These are phyloP conservation scores for Leptura quadrifasciata DNA, from an alignment of 2,888 invertebrate genomes.

Conservation along the genomic window DNA sequence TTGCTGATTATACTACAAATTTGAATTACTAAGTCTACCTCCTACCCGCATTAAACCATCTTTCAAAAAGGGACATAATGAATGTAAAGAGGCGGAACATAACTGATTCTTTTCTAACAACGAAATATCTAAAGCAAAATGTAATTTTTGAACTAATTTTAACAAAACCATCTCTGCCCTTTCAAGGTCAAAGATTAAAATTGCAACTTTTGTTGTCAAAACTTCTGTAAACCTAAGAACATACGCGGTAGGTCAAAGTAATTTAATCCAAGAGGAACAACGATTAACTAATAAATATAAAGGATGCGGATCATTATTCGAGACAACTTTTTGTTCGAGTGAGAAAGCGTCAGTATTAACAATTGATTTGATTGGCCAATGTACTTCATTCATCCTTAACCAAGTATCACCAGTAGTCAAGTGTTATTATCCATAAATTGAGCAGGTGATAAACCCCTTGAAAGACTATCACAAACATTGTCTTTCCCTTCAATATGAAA, in stretches of 20 bases:
- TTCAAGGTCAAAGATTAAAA: background rate
- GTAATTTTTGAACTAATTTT: constrained; percentile 7
- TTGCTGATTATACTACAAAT: too few species aligned
- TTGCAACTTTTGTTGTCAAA: background rate
- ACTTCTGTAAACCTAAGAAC: background rate
- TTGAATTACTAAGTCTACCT: too few species aligned
- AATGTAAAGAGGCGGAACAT: too few species aligned
- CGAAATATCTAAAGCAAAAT: background rate
- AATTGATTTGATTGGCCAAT: constrained; percentile 16
- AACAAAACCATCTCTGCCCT: too few species aligned
- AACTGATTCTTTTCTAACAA: background rate
- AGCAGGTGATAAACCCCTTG: constrained; percentile 17
- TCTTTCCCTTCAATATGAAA: constrained; percentile 25
- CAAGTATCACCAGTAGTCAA: constrained; percentile 5
- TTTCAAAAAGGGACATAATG: too few species aligned
- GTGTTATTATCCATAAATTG: constrained; percentile 5
- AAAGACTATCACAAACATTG: too few species aligned
- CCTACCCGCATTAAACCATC: too few species aligned
- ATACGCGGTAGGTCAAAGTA: background rate
- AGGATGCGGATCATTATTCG: background rate
- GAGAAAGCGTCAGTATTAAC: background rate
- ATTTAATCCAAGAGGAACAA: constrained; percentile 11
- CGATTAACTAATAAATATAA: constrained; percentile 11
- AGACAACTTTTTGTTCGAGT: background rate
- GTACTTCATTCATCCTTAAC: background rate